Percentiles rank a stretch among this genome's conserved stretches.
These are phyloP conservation scores for Nemotelus nigrinus DNA, from an alignment of 2,888 invertebrate genomes.

Conservation along the genomic window DNA sequence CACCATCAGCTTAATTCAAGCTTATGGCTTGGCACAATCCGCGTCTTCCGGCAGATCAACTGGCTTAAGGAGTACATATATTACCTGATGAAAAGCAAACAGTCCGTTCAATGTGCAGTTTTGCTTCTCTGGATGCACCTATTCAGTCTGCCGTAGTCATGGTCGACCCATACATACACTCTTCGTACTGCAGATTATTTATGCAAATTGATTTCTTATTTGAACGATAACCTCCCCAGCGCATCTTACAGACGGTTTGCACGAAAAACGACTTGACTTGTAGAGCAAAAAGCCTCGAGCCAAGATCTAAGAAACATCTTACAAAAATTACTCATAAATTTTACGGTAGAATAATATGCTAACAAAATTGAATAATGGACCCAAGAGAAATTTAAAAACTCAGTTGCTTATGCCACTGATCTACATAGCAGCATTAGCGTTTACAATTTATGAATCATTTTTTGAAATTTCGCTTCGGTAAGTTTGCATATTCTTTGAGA, in stretches of 20 bases:
- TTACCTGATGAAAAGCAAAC: too few species aligned
- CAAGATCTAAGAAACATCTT: constrained; percentile 15
- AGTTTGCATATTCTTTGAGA: too few species aligned
- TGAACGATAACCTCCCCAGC: constrained; percentile 30
- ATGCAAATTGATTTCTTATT: constrained; percentile 42
- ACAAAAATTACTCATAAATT: constrained; percentile 43
- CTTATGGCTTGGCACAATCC: too few species aligned
- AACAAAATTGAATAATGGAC: constrained; percentile 37
- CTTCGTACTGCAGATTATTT: constrained; percentile 18
- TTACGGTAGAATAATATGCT: constrained; percentile 22
- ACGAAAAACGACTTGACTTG: constrained; percentile 28
- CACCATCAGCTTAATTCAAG: too few species aligned
- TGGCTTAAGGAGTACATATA: too few species aligned
- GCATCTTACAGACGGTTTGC: not conserved
- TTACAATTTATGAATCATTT: too few species aligned
- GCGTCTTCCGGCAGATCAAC: too few species aligned
- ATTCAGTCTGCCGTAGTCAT: too few species aligned
- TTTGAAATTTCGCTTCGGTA: too few species aligned
- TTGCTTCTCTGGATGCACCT: too few species aligned
- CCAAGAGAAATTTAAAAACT: not conserved
- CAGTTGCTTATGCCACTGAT: not conserved
- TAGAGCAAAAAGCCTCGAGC: not conserved
- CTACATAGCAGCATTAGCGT: not conserved
- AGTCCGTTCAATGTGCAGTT: too few species aligned
- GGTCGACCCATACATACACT: too few species aligned